phyloP scores from a whole-genome alignment of 2,888 invertebrate genomes.

The Epirrhoe tristata region DNA sequence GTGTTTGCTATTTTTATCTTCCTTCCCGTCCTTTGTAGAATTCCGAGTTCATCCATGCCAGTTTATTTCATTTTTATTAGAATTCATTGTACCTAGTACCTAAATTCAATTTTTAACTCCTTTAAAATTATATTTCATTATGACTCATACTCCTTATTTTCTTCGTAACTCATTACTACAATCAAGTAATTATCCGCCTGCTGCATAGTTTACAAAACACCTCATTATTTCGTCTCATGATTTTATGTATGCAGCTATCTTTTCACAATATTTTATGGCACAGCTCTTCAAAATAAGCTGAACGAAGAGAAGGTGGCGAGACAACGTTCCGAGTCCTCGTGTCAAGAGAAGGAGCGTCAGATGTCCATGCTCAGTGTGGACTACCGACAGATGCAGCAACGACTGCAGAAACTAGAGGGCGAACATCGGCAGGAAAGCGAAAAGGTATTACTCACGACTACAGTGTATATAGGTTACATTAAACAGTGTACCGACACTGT shows the following conservation, averaged over 20 bases:
- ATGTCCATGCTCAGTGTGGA: slow-evolving; percentile 98
- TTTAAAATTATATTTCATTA: not conserved
- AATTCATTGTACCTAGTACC: too few relatives aligned
- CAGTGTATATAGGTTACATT: not conserved
- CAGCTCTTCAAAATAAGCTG: slow-evolving; percentile 95
- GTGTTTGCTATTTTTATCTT: slow-evolving; percentile 68
- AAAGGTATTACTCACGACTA: slow-evolving; percentile 80
- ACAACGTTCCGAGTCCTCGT: slow-evolving; percentile 93
- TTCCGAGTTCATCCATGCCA: slow-evolving; percentile 13
- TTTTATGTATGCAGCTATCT: slow-evolving; percentile 18
- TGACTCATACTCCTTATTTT: slow-evolving; percentile 4
- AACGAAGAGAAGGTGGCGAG: slow-evolving; percentile 95
- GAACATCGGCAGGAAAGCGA: slow-evolving; percentile 95
- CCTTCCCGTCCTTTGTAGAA: slow-evolving; percentile 42
- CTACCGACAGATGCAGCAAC: slow-evolving; percentile 96
- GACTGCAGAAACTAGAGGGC: slow-evolving; percentile 95
- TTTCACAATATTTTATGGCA: slow-evolving; percentile 32
- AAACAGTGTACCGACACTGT: not conserved
- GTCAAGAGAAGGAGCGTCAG: slow-evolving; percentile 97
- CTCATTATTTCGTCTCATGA: slow-evolving; percentile 19
- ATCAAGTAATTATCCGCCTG: slow-evolving; percentile 1
- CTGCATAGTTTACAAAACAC: slow-evolving; percentile 8
- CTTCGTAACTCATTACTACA: slow-evolving; percentile 5
- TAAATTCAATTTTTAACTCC: slow-evolving; percentile 1
- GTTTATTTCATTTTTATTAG: slow-evolving; percentile 10